These are phyloP conservation scores for Bergia sp. DNA, from an alignment of 92 coral and sea anemone species.

Conservation along the genomic window DNA sequence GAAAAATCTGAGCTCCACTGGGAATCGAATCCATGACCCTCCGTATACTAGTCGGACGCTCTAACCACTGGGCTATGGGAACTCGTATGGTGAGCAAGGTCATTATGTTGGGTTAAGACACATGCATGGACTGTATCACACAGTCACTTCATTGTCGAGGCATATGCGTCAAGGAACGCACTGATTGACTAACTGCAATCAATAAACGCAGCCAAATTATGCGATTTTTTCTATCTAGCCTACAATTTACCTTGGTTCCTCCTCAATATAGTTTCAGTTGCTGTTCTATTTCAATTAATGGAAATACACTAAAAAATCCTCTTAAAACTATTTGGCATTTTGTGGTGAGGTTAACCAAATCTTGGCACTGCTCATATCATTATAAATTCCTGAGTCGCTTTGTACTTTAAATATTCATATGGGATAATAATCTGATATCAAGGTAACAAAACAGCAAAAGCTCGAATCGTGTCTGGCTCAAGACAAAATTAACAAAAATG, in stretches of 20 bases:
- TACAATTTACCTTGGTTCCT: not conserved
- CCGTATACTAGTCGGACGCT: too few relatives aligned
- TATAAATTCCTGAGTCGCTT: constrained; percentile 10
- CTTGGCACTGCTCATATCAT: not conserved
- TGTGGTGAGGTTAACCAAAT: not conserved
- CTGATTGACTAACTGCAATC: too few relatives aligned
- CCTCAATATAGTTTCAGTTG: not conserved
- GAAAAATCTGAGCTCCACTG: too few relatives aligned
- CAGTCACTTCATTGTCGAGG: too few relatives aligned
- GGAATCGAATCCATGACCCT: too few relatives aligned
- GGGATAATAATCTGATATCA: not conserved
- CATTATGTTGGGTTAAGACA: too few relatives aligned
- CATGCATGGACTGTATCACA: too few relatives aligned
- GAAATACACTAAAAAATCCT: not conserved
- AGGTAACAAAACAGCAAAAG: constrained; percentile 2
- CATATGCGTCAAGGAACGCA: too few relatives aligned
- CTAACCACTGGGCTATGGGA: too few relatives aligned
- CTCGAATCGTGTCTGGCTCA: not conserved
- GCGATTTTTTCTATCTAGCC: too few relatives aligned
- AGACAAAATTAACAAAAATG: not conserved
- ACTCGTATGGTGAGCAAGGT: too few relatives aligned
- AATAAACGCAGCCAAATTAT: too few relatives aligned
- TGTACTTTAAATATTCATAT: constrained; percentile 15
- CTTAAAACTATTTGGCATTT: not conserved
- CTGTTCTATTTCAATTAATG: not conserved